Conservation (phyloP, 2,888 invertebrate genomes). For the Podabrus alpinus region DNA sequence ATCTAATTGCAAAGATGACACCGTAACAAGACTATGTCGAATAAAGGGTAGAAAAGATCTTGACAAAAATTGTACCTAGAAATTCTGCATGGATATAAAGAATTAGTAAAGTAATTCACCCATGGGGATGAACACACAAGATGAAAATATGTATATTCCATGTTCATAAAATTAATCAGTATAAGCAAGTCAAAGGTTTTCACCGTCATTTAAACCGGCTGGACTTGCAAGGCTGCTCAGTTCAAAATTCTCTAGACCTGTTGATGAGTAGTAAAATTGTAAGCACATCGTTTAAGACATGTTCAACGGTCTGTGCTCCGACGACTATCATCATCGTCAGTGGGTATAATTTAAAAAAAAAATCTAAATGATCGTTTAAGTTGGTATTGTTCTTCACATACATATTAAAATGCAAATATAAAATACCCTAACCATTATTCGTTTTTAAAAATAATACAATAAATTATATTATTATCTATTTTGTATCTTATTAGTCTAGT, state of each 20-base stretch:
- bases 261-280: constrained; percentile 13
- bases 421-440: too few species aligned
- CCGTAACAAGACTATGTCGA: neutral
- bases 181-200: constrained; percentile 14
- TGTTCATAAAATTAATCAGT: constrained; percentile 17
- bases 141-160: constrained; percentile 11
- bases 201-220: constrained; percentile 20
- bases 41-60: neutral
- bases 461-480: too few species aligned
- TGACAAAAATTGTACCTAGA: neutral
- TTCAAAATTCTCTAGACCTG: constrained; percentile 5
- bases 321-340: neutral
- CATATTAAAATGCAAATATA: neutral
- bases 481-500: too few species aligned
- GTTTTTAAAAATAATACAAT: too few species aligned
- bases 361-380: neutral
- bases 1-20: neutral
- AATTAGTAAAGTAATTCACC: neutral
- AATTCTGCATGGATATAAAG: neutral
- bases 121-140: constrained; percentile 19
- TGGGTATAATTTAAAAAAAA: neutral
- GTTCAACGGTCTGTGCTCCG: constrained; percentile 17
- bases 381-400: neutral
- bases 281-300: constrained; percentile 22
- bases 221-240: constrained; percentile 13